Percentiles rank a stretch among this genome's conserved stretches.
Evolutionary conservation across 2,113 vertebrate genomes (phyloP).

Genomic region (Sinocyclocheilus anophthalmus): DNA sequence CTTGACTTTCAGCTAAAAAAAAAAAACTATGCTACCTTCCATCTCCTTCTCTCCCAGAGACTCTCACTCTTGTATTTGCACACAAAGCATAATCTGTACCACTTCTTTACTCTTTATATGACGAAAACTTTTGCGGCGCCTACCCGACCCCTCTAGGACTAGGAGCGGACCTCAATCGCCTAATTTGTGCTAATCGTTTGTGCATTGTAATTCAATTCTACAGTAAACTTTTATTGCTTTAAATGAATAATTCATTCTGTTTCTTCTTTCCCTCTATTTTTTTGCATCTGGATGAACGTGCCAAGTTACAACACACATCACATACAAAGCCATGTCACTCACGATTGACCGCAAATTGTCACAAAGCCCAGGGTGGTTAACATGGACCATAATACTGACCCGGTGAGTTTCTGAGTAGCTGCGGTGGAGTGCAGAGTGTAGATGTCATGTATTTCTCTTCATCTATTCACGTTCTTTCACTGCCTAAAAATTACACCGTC

Average conservation of each 20-base stretch:
- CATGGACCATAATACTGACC: no score
- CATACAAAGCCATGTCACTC: conserved; percentile 21
- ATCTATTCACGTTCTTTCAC: no score
- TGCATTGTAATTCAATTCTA: conserved; percentile 12
- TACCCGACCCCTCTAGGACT: no score
- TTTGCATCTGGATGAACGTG: neutral
- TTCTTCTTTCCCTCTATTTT: neutral
- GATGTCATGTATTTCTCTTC: no score
- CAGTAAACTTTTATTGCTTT: conserved; percentile 8
- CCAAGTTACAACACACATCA: neutral
- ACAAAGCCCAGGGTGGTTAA: no score
- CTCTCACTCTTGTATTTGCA: neutral
- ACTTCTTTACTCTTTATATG: neutral
- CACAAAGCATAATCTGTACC: conserved; percentile 17
- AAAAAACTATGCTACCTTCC: conserved; percentile 33
- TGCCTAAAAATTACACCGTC: no score
- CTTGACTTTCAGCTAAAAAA: conserved; percentile 36
- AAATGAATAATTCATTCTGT: conserved; percentile 5
- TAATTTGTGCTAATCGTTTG: neutral
- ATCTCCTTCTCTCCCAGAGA: conserved; percentile 15
- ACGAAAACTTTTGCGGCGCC: no score
- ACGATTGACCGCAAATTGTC: no score
- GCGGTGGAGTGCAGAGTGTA: no score
- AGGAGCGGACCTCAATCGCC: neutral
- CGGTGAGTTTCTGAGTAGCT: conserved; percentile 42